Evolutionary conservation across 2,888 invertebrate genomes (phyloP).

Genomic region (Mythimna lalbum): DNA sequence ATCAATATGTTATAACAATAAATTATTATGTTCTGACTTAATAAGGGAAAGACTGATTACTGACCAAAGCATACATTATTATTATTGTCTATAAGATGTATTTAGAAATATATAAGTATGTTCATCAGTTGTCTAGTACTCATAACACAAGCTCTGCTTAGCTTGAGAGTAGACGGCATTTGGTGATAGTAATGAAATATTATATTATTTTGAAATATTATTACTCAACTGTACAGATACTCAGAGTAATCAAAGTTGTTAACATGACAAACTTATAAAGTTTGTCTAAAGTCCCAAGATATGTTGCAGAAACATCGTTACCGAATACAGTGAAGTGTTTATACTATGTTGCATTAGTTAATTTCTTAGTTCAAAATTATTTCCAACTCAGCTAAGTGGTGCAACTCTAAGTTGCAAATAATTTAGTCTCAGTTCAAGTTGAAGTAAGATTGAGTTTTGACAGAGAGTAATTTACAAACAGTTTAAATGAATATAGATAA

Average conservation of each 20-base stretch:
- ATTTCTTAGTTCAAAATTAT: neutral
- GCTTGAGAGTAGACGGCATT: too few relatives aligned
- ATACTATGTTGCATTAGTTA: neutral
- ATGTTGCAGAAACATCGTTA: neutral
- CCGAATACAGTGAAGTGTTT: neutral
- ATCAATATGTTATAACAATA: too few relatives aligned
- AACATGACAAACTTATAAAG: neutral
- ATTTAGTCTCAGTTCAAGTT: neutral
- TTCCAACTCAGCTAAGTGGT: too few relatives aligned
- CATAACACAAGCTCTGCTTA: too few relatives aligned
- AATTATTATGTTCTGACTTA: neutral
- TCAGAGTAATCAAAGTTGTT: neutral
- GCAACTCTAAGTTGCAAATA: neutral
- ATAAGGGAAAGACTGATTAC: neutral
- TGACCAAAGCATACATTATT: neutral
- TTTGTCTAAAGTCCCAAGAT: neutral
- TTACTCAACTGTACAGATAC: neutral
- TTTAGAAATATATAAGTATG: too few relatives aligned
- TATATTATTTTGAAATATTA: too few relatives aligned
- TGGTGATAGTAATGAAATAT: too few relatives aligned
- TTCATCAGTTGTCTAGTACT: too few relatives aligned
- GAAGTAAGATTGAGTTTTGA: too few relatives aligned
- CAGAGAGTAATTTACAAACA: too few relatives aligned
- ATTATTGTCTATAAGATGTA: too few relatives aligned
- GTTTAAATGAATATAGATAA: too few relatives aligned